These are phyloP conservation scores for Prolemur simus DNA, from an alignment of 2,113 vertebrate genomes.

Conservation along the genomic window DNA sequence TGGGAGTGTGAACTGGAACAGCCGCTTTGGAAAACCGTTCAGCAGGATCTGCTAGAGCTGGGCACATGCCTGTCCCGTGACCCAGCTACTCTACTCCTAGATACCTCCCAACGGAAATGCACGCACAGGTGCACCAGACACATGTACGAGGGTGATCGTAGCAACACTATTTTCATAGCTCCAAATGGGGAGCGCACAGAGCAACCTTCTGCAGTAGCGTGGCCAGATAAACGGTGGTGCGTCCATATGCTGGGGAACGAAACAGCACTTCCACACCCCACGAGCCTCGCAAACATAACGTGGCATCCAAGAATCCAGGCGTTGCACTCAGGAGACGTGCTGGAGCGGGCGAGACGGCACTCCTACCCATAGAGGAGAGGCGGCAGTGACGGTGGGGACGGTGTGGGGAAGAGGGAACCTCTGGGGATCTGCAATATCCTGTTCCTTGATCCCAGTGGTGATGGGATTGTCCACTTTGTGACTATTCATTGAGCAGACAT, in stretches of 20 bases:
- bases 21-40: fast-evolving
- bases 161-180: fast-evolving
- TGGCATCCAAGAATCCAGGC: neutral
- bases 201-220: neutral
- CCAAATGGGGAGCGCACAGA: too few relatives aligned
- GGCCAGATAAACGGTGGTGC: neutral
- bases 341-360: neutral
- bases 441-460: too few relatives aligned
- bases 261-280: too few relatives aligned
- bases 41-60: neutral
- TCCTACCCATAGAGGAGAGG: neutral
- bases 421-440: too few relatives aligned
- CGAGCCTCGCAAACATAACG: fast-evolving
- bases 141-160: fast-evolving
- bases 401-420: too few relatives aligned
- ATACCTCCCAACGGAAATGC: fast-evolving
- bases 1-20: fast-evolving
- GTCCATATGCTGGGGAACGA: fast-evolving
- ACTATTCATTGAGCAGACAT: neutral
- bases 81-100: neutral
- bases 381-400: fast-evolving
- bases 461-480: neutral
- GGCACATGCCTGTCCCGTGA: neutral
- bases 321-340: fast-evolving
- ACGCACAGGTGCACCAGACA: fast-evolving